These are phyloP conservation scores for Novumbra hubbsi DNA, from an alignment of 2,797 vertebrate species.

Conservation along the genomic window DNA sequence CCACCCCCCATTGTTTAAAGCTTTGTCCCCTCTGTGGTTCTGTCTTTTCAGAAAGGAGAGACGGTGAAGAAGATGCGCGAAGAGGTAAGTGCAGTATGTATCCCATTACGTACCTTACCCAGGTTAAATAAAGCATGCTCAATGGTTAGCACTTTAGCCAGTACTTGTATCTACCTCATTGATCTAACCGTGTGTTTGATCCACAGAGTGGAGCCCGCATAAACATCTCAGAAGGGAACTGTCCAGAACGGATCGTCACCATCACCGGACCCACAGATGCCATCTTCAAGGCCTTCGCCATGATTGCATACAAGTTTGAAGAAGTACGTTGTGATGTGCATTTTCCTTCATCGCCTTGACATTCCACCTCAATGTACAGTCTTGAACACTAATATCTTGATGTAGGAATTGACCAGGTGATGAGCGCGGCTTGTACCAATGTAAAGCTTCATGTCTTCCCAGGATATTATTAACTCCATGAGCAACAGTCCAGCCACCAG, in stretches of 20 bases:
- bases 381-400: background rate
- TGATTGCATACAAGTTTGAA: conserved; percentile 98
- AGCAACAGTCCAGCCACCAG: conserved; percentile 96
- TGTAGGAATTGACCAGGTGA: no score
- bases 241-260: conserved; percentile 94
- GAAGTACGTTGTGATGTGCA: conserved; percentile 74
- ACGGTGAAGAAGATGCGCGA: conserved; percentile 97
- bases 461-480: conserved; percentile 98
- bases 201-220: conserved; percentile 91
- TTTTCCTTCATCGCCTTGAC: background rate
- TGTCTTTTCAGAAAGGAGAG: conserved; percentile 88
- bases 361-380: background rate
- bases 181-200: background rate
- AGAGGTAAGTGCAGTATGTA: conserved; percentile 74
- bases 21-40: conserved; percentile 10
- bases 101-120: background rate
- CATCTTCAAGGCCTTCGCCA: conserved; percentile 98
- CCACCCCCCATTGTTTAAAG: background rate
- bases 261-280: conserved; percentile 96
- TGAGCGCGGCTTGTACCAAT: background rate
- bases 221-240: conserved; percentile 97
- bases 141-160: background rate
- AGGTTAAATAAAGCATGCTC: background rate
- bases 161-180: background rate
- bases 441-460: conserved; percentile 17